Percentiles rank a stretch among this genome's conserved stretches.
Evolutionary conservation across 2,113 vertebrate species (phyloP).

Genomic region (Penelope pileata): DNA sequence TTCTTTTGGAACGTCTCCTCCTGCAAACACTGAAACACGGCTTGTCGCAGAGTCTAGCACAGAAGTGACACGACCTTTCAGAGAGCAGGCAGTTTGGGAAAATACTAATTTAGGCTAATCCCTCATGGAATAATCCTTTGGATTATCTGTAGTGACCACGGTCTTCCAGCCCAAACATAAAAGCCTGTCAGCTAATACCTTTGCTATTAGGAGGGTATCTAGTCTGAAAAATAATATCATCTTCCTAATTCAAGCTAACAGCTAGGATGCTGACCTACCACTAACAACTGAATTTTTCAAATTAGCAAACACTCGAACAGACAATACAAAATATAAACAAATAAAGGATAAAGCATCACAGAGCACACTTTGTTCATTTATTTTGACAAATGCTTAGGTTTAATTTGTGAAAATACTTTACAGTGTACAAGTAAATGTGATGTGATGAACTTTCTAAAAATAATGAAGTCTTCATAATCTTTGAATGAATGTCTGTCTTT

Average conservation of each 20-base stretch:
- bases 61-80: constrained; percentile 37
- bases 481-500: background rate
- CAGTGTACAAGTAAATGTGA: background rate
- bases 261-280: constrained; percentile 30
- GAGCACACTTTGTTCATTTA: constrained; percentile 42
- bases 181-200: constrained; percentile 15
- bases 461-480: constrained; percentile 24
- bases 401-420: constrained; percentile 54
- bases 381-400: constrained; percentile 54
- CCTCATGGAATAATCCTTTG: constrained; percentile 40
- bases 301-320: constrained; percentile 40
- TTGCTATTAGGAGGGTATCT: background rate
- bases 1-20: constrained; percentile 70
- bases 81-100: constrained; percentile 47
- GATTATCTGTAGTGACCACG: background rate
- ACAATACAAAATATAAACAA: constrained; percentile 57
- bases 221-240: constrained; percentile 21
- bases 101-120: constrained; percentile 35
- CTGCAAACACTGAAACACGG: constrained; percentile 53
- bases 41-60: constrained; percentile 29
- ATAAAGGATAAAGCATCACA: constrained; percentile 18
- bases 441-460: constrained; percentile 51
- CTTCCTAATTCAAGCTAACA: constrained; percentile 37
- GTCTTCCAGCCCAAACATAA: background rate
- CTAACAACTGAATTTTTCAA: constrained; percentile 24